Evolutionary conservation across 2,888 invertebrate species (phyloP).

Genomic region (Lasioglossum marginatum): DNA sequence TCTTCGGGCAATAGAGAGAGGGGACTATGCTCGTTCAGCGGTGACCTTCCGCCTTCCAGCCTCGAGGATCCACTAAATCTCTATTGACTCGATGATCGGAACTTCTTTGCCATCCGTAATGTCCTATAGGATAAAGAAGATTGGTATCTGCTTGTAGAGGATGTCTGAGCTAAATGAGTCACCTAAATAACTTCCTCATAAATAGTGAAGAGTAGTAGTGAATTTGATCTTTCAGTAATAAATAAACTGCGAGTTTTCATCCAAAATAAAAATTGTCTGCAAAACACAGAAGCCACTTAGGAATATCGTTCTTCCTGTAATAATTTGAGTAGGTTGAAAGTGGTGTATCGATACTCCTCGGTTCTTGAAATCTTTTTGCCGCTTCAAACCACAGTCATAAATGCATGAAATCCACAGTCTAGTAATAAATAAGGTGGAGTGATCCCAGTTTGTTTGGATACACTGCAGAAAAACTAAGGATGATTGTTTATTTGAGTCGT

Average conservation of each 20-base stretch:
- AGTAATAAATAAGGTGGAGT: background rate
- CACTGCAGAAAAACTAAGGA: background rate
- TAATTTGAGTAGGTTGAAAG: too few species aligned
- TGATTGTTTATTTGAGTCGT: background rate
- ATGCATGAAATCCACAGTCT: background rate
- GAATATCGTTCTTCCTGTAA: too few species aligned
- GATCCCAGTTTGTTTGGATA: background rate
- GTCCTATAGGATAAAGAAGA: background rate
- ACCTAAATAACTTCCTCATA: background rate
- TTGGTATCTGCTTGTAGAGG: background rate
- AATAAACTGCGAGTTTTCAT: background rate
- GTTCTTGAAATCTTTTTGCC: too few species aligned
- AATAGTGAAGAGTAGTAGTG: too few species aligned
- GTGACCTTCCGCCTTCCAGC: slow-evolving; percentile 58
- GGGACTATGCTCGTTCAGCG: slow-evolving; percentile 16
- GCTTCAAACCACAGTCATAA: too few species aligned
- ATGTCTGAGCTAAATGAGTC: background rate
- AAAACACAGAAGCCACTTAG: background rate
- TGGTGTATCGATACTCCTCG: too few species aligned
- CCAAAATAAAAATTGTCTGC: background rate
- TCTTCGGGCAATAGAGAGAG: slow-evolving; percentile 20
- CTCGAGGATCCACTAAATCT: background rate
- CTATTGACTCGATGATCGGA: too few species aligned
- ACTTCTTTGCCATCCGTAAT: background rate
- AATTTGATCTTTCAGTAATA: background rate